These are phyloP conservation scores for Teleopsis dalmanni DNA, from an alignment of 1,140 invertebrate species.

Conservation along the genomic window DNA sequence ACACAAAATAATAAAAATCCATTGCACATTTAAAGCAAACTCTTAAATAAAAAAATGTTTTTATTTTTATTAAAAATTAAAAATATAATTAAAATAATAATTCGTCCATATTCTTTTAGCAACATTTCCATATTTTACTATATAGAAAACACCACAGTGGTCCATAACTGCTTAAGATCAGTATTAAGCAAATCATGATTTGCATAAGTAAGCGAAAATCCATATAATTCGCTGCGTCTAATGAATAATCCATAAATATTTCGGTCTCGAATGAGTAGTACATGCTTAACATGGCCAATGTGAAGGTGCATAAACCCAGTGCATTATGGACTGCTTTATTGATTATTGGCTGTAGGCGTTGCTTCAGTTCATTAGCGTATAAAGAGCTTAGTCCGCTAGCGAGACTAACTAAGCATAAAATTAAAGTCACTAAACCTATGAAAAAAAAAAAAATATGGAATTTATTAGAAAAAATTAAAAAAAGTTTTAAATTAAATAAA, in stretches of 20 bases:
- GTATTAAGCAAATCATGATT: slow-evolving; percentile 2
- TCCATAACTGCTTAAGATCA: slow-evolving; percentile 9
- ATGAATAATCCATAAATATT: slow-evolving; percentile 10
- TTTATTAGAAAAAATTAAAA: too few relatives aligned
- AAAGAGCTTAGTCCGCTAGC: slow-evolving; percentile 29
- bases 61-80: too few relatives aligned
- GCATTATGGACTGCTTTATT: slow-evolving; percentile 38
- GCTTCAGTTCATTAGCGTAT: slow-evolving; percentile 29
- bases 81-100: too few relatives aligned
- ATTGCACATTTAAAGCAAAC: too few relatives aligned
- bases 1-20: too few relatives aligned
- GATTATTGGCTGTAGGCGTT: slow-evolving; percentile 25
- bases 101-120: background rate
- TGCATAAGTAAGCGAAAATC: slow-evolving; percentile 11
- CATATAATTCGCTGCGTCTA: slow-evolving; percentile 8
- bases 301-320: slow-evolving; percentile 28
- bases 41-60: too few relatives aligned
- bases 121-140: slow-evolving; percentile 5
- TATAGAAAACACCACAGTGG: slow-evolving; percentile 13
- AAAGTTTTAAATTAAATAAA: too few relatives aligned
- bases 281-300: slow-evolving; percentile 23
- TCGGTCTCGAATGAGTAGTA: slow-evolving; percentile 10
- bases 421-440: slow-evolving; percentile 7
- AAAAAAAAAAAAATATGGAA: background rate
- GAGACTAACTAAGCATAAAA: slow-evolving; percentile 24